Evolutionary conservation across 2,113 vertebrate species (phyloP), one percentile per base, ranked within the genome.

Genomic region (Corythoichthys intestinalis): DNA sequence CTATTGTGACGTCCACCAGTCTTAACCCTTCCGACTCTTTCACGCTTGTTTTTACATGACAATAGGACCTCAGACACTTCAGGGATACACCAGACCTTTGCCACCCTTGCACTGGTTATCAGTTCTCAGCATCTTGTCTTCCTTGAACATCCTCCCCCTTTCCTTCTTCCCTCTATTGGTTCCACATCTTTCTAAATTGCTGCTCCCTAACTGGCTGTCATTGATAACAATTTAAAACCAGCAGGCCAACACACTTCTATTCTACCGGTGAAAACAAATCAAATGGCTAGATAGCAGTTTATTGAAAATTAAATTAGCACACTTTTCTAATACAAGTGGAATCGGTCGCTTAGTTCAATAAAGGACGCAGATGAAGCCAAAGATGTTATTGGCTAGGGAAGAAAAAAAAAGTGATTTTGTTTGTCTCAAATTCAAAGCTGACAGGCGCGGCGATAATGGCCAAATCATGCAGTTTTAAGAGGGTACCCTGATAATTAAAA

Each of bases 261-360:
- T 68, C 65, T 46, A 10, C 41, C 76, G 63, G 68, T 85, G 88
- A 85, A 89, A 88, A 20, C 60, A 6, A 81, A 85, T 85, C 82
- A 91, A 84, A 86, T 78, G 79, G 69, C 79, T 73, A 77, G 46
- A 41, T 80, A 77, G 87, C 87, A 85, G 84, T 85, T 85, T 76
- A 84, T 84, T 87, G 86, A 88, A 93, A 85, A 89, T 74, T 14
- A 92, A 94, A 95, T 95, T 92, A 94, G 89, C 75, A 80, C 86
- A 85, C 83, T 34, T 90, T 89, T 84, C 90, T 93, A 92, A 92
- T 92, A 92, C 91, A 91, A 82, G 93, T 86, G 90, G 94, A 94
- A 95, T 95, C 92, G 93, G 92, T 93, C 92, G 93, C 88, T 93
- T 86, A 91, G 93, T 91, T 94, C 73, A 83, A 95, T 94, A 94